Evolutionary conservation across 2,797 vertebrate species (phyloP).

Genomic region (Danionella dracula): DNA sequence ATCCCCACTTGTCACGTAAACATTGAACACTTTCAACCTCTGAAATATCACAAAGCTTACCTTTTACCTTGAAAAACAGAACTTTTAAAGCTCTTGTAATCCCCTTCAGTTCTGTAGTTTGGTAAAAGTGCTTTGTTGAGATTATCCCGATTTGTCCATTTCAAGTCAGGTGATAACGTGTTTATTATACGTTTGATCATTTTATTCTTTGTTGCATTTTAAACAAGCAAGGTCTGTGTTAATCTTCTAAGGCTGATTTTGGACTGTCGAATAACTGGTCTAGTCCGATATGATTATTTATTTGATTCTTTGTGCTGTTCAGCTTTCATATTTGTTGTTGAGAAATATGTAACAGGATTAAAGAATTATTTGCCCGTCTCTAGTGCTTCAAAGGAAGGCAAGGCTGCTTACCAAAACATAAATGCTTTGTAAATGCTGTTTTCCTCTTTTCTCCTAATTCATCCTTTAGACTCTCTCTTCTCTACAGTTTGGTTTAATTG

Average conservation of each 20-base stretch:
- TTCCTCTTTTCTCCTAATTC: conserved; percentile 4
- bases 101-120: conserved; percentile 1
- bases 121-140: too few species aligned
- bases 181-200: too few species aligned
- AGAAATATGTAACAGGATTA: conserved; percentile 1
- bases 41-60: too few species aligned
- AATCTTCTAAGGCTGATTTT: not conserved
- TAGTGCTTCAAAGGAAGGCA: not conserved
- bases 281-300: not conserved
- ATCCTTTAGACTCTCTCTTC: not conserved
- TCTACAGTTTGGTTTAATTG: not conserved
- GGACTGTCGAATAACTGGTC: not conserved
- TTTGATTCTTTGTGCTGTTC: not conserved
- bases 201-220: not conserved
- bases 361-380: not conserved
- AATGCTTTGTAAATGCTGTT: conserved; percentile 1
- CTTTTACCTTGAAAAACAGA: too few species aligned
- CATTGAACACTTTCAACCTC: too few species aligned
- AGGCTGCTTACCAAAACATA: not conserved
- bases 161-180: too few species aligned
- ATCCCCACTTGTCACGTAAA: too few species aligned
- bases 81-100: too few species aligned
- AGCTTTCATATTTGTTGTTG: not conserved
- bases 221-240: too few species aligned
- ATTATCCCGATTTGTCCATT: too few species aligned